Evolutionary conservation across 2,797 vertebrate species (phyloP), one percentile per base, ranked within the genome.

Genomic region (Coregonus suidteri): DNA sequence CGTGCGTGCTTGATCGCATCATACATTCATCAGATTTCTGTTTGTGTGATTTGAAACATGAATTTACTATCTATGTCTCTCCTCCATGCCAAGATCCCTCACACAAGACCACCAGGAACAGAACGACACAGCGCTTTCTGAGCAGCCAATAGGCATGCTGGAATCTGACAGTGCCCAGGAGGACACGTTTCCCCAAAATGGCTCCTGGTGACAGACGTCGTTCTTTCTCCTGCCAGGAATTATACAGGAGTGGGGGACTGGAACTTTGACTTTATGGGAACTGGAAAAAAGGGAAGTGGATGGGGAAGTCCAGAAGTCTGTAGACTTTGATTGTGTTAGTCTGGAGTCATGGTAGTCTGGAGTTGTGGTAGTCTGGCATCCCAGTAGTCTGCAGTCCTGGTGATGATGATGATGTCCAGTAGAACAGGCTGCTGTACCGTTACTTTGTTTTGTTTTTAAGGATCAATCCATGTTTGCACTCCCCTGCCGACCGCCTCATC

Each of bases 101-200:
- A 93, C 93, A 95, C 95, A 95, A 98, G 94, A 74, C 95, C 94
- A 62, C 93, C 88, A 77, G 96, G 95, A 92, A 92, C 91, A 90
- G 97, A 99, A 75, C 95, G 93, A 84, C 93, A 94, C 79, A 96
- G 90, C 84, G 91, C 91, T 4, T 92, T 91, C 87, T 96, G 92
- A 92, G 91, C 84, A 86, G 83, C 89, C 92, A 94, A 9, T 90
- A 94, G 76, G 75, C 62, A 62, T 85, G 81, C 66, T 54, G 84
- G 0, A 83, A 86, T 6, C 74, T 41, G 62, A 87, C 93, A 64
- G 74, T 77, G 6, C 83, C 87, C 0, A 0, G 75, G 3, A 37
- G 83, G 31, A 89, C 79, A 0, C 76, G 66, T 77, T 47, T 37
- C 7, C 51, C 88, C 7, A 89, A 87, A 2, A 54, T 81, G 93